Evolutionary conservation across 2,797 vertebrate species (phyloP).

Genomic region (Lacerta bilineata): DNA sequence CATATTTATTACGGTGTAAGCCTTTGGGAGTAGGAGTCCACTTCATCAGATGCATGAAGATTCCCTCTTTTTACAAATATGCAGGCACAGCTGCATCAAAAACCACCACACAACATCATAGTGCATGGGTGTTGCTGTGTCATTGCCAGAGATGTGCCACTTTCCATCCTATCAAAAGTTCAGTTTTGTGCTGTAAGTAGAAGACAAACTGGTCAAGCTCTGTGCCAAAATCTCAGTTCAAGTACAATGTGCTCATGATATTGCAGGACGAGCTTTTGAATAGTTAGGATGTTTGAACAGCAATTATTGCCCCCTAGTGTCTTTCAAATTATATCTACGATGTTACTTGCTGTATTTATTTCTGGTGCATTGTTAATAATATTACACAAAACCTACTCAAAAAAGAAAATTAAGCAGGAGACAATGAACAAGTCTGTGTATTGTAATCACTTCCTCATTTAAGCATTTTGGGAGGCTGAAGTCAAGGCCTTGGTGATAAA

Average conservation of each 20-base stretch:
- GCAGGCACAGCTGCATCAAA: no score
- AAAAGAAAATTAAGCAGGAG: not conserved
- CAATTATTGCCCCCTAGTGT: conserved; percentile 16
- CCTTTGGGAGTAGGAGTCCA: no score
- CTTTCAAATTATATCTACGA: not conserved
- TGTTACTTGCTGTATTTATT: not conserved
- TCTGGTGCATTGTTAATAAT: not conserved
- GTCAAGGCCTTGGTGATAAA: conserved; percentile 11
- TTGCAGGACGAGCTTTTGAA: not conserved
- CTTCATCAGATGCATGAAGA: no score
- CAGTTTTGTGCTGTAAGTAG: not conserved
- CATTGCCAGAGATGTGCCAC: not conserved
- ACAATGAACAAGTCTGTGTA: not conserved
- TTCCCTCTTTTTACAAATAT: no score
- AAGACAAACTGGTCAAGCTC: not conserved
- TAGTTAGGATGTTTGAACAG: not conserved
- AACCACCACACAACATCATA: not conserved
- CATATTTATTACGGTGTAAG: no score
- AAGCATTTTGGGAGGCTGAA: conserved; percentile 1
- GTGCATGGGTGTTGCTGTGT: not conserved
- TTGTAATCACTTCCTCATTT: conserved; percentile 22
- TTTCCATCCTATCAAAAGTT: not conserved
- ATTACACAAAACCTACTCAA: not conserved
- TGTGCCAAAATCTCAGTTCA: not conserved
- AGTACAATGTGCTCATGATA: not conserved